Evolutionary conservation across 2,797 vertebrate species (phyloP), one percentile per base, ranked within the genome.

Genomic region (Clamator glandarius): DNA sequence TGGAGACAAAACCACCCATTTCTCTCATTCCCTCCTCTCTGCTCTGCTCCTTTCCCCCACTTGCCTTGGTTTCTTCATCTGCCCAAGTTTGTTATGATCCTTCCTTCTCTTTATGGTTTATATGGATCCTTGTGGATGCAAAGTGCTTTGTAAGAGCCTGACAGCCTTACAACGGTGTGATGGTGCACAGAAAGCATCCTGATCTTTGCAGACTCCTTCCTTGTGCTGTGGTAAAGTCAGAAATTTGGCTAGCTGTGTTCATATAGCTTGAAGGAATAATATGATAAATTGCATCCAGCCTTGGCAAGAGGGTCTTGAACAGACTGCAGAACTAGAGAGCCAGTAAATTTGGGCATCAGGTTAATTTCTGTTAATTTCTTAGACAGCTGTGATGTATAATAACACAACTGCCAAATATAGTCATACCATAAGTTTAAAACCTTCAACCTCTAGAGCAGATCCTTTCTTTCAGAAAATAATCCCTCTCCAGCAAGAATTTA

Each of bases 381-480:
- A 63, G 69, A 35, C 90, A 84, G 24, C 35, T 75, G 35, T 39
- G 79, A 36, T 59, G 28, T 51, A 76, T 18, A 17, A 44, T 90
- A 84, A 76, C 20, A 54, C 35, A 91, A 44, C 80, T 91, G 89
- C 91, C 92, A 84, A 78, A 70, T 63, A 44, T 90, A 90, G 36
- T 18, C 70, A 88, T 73, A 76, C 50, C 67, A 87, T 87, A 93
- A 92, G 29, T 54, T 92, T 87, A 70, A 89, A 41, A 82, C 54
- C 83, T 86, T 85, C 52, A 88, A 17, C n/a, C 16, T 79, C 67
- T 29, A 79, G 12, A 88, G 41, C 44, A 77, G 74, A 81, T 39
- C 41, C 19, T 46, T 94, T 63, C 66, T 84, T 94, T 93, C 57
- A 87, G 57, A 68, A 90, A 93, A 91, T 58, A 87, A 87, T 91